phyloP scores from a whole-genome alignment of 2,113 vertebrate genomes.

The Mesoclemmys tuberculata region DNA sequence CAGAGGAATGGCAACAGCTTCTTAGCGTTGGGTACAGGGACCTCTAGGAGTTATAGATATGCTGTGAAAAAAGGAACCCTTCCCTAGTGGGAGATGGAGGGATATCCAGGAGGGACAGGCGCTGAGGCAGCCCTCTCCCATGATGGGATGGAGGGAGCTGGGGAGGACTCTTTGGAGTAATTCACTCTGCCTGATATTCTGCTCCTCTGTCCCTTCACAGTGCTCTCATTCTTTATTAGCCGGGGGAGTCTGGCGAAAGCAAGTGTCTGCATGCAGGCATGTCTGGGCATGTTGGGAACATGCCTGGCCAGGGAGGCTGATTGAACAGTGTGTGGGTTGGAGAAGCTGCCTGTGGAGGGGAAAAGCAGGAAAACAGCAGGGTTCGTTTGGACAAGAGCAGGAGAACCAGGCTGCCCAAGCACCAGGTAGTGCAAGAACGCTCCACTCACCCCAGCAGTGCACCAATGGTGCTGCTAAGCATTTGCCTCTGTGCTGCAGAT shows the following conservation, averaged over 20 bases:
- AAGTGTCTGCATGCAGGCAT: rapidly evolving
- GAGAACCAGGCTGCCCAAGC: neutral
- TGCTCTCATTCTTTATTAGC: neutral
- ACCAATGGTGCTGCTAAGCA: rapidly evolving
- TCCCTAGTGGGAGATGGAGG: neutral
- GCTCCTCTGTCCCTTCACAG: neutral
- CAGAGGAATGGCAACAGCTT: neutral
- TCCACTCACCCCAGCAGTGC: neutral
- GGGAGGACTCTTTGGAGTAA: neutral
- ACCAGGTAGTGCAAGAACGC: neutral
- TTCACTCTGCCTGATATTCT: neutral
- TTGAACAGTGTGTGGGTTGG: neutral
- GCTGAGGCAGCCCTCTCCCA: neutral
- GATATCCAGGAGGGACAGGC: neutral
- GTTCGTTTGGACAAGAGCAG: rapidly evolving
- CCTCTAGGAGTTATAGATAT: neutral
- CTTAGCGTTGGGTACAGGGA: neutral
- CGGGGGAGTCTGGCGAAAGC: neutral
- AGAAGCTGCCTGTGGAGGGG: rapidly evolving
- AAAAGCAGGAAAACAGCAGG: neutral
- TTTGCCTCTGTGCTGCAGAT: constrained; percentile 4
- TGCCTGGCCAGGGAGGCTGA: neutral
- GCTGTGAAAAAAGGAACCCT: rapidly evolving
- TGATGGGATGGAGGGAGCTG: rapidly evolving
- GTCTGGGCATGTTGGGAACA: neutral